phyloP scores from a whole-genome alignment of 2,113 vertebrate genomes.

The Ursus arctos region DNA sequence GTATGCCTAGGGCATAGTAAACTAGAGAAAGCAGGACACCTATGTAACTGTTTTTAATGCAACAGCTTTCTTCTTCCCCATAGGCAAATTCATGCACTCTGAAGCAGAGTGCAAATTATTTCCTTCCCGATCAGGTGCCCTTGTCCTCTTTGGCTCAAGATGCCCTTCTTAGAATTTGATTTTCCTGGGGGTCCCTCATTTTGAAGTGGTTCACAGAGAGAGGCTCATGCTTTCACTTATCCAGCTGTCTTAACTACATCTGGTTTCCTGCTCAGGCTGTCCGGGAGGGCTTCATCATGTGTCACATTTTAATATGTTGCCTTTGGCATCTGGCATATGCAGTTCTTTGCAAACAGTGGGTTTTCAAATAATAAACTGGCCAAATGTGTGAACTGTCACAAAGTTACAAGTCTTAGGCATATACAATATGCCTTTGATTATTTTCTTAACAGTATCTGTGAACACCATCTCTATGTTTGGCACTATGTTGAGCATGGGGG shows the following conservation, averaged over 20 bases:
- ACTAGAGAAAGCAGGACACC: neutral
- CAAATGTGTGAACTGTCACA: neutral
- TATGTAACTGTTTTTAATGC: neutral
- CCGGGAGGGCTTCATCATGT: neutral
- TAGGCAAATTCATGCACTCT: neutral
- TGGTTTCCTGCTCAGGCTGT: neutral
- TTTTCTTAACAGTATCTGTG: neutral
- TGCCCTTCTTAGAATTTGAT: neutral
- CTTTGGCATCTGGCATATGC: neutral
- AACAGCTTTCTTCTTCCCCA: neutral
- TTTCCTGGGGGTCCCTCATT: neutral
- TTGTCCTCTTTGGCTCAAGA: neutral
- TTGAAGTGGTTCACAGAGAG: neutral
- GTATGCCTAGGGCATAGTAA: neutral
- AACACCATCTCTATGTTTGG: neutral
- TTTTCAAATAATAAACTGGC: neutral
- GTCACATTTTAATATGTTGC: neutral
- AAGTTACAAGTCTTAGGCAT: neutral
- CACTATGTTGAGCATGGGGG: neutral
- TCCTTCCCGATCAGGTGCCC: neutral
- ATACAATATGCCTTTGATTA: neutral
- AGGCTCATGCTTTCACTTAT: neutral
- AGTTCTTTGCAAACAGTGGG: neutral
- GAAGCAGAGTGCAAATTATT: neutral
- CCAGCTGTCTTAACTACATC: neutral